These are phyloP conservation scores for Bembecia ichneumoniformis DNA, from an alignment of 2,888 invertebrate genomes.

Conservation along the genomic window DNA sequence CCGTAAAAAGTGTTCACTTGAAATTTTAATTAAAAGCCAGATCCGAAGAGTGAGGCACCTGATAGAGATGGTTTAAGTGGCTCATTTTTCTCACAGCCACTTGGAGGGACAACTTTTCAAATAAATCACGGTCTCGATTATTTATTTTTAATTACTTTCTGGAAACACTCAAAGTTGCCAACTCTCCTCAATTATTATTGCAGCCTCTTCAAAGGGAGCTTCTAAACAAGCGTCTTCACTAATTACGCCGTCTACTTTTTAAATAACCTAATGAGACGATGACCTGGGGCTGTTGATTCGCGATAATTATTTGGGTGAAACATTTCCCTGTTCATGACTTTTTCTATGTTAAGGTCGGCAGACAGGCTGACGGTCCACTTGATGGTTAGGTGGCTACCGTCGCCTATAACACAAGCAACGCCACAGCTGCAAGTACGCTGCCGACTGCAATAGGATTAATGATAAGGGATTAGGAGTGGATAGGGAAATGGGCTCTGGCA, in stretches of 20 bases:
- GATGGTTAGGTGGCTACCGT: no score
- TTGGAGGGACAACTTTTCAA: constrained; percentile 11
- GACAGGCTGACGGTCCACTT: no score
- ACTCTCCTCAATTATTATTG: constrained; percentile 17
- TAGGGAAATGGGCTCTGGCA: no score
- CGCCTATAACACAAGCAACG: no score
- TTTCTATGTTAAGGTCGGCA: no score
- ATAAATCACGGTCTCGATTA: constrained; percentile 16
- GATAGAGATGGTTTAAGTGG: background rate
- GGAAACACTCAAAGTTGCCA: constrained; percentile 11
- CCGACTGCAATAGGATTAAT: no score
- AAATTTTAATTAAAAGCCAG: background rate
- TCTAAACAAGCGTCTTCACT: constrained; percentile 13
- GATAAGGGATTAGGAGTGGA: no score
- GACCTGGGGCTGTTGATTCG: background rate
- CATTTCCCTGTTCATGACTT: no score
- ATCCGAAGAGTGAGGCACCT: no score
- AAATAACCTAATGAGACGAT: background rate
- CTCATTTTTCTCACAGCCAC: background rate
- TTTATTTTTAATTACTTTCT: constrained; percentile 26
- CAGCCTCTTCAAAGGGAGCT: constrained; percentile 21
- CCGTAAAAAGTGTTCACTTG: no score
- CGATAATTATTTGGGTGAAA: no score
- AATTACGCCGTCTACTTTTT: constrained; percentile 11
- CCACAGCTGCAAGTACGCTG: no score